These are phyloP conservation scores for Drosophila pullipes DNA, from an alignment of 2,888 invertebrate species.

Conservation along the genomic window DNA sequence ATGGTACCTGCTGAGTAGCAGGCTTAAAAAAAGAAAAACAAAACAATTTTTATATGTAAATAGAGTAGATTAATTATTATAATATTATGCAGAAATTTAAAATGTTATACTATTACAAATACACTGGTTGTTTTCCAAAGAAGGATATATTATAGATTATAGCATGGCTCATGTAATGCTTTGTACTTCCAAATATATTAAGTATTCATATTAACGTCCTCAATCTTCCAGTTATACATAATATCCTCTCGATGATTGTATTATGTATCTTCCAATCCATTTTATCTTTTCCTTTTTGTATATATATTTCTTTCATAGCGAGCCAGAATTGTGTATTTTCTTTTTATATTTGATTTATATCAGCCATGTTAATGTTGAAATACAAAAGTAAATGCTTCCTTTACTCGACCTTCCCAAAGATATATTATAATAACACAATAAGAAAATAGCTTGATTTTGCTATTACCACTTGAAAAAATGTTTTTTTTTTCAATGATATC, in stretches of 20 bases:
- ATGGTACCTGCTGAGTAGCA: slow-evolving; percentile 83
- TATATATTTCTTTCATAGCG: slow-evolving; percentile 7
- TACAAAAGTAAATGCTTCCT: slow-evolving; percentile 22
- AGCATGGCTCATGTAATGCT: slow-evolving; percentile 38
- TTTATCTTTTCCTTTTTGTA: slow-evolving; percentile 14
- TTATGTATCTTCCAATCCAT: slow-evolving; percentile 15
- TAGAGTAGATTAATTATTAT: slow-evolving; percentile 55
- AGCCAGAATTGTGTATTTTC: slow-evolving; percentile 2
- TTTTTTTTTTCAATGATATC: slow-evolving; percentile 7
- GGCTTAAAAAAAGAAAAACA: slow-evolving; percentile 7
- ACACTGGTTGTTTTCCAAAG: slow-evolving; percentile 35
- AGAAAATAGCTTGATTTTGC: slow-evolving; percentile 13
- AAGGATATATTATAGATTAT: slow-evolving; percentile 34
- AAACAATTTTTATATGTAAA: slow-evolving; percentile 46
- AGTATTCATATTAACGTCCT: slow-evolving; percentile 33
- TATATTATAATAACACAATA: slow-evolving; percentile 9
- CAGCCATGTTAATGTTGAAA: background rate
- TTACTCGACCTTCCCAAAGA: slow-evolving; percentile 17
- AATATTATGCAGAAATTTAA: slow-evolving; percentile 43
- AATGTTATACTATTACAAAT: slow-evolving; percentile 43
- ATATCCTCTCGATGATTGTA: slow-evolving; percentile 24
- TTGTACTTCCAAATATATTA: slow-evolving; percentile 30
- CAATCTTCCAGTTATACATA: slow-evolving; percentile 26
- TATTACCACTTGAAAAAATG: background rate
- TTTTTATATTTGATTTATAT: slow-evolving; percentile 5